phyloP scores from a whole-genome alignment of 2,113 vertebrate genomes.

The Narcine bancroftii region DNA sequence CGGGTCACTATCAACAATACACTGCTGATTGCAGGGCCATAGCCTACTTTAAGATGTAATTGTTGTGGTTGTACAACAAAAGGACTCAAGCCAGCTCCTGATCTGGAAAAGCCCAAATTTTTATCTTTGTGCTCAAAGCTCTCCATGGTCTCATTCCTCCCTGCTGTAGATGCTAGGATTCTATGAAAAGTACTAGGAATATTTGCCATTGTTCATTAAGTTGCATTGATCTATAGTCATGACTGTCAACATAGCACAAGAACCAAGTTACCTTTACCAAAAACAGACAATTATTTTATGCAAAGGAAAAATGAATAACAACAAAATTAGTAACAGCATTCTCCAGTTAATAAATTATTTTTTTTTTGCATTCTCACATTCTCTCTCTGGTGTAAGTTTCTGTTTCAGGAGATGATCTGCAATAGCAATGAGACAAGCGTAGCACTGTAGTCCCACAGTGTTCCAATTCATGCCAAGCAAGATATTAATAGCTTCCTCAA shows the following conservation, averaged over 20 bases:
- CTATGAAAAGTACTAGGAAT: no score
- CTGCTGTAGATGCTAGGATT: background rate
- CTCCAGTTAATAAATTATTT: constrained; percentile 19
- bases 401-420: constrained; percentile 82
- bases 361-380: constrained; percentile 58
- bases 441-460: constrained; percentile 66
- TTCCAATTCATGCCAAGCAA: constrained; percentile 87
- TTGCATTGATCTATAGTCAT: background rate
- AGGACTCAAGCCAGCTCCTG: background rate
- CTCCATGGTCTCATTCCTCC: background rate
- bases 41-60: background rate
- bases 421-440: constrained; percentile 66
- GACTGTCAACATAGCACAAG: background rate
- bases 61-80: background rate
- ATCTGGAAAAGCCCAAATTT: background rate
- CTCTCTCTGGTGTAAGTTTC: constrained; percentile 69
- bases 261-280: background rate
- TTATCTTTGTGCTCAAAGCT: background rate
- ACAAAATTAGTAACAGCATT: background rate
- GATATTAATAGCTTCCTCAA: constrained; percentile 69
- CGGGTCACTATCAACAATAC: no score
- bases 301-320: background rate
- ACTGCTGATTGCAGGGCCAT: background rate
- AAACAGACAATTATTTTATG: background rate
- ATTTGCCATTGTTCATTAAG: background rate